A percentile compares a stretch with the other conserved stretches of the same genome.
Evolutionary conservation across 2,888 invertebrate species (phyloP).

Genomic region (Agonum fuliginosum): DNA sequence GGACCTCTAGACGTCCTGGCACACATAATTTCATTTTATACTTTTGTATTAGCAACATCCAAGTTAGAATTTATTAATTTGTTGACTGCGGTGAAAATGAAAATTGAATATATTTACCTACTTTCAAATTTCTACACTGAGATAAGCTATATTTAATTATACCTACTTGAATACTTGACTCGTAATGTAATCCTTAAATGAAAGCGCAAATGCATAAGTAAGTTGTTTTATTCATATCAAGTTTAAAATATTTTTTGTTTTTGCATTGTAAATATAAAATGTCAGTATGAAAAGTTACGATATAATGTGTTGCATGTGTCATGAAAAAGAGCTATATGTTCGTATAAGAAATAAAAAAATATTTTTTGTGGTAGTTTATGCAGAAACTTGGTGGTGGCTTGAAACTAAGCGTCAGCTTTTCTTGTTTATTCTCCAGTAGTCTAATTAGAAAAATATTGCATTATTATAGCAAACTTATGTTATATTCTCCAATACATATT

Average conservation of each 20-base stretch:
- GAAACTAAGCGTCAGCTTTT: background rate
- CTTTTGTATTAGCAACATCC: too few species aligned
- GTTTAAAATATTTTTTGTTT: background rate
- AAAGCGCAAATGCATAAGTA: too few species aligned
- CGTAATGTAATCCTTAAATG: too few species aligned
- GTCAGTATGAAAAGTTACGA: background rate
- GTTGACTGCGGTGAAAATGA: too few species aligned
- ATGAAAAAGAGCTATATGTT: background rate
- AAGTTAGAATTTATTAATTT: too few species aligned
- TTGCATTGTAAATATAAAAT: background rate
- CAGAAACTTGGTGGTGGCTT: background rate
- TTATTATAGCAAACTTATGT: background rate
- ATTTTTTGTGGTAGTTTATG: background rate
- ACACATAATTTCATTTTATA: too few species aligned
- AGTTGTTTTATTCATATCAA: background rate
- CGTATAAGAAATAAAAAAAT: background rate
- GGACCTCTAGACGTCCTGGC: too few species aligned
- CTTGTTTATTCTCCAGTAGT: background rate
- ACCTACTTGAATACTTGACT: too few species aligned
- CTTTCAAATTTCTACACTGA: too few species aligned
- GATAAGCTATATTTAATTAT: too few species aligned
- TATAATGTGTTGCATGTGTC: constrained; percentile 14
- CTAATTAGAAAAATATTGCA: background rate
- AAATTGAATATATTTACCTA: too few species aligned
- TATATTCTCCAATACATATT: background rate